Evolutionary conservation across 2,797 vertebrate species (phyloP), one percentile per base, ranked within the genome.

Genomic region (Coranthus polyacanthus): DNA sequence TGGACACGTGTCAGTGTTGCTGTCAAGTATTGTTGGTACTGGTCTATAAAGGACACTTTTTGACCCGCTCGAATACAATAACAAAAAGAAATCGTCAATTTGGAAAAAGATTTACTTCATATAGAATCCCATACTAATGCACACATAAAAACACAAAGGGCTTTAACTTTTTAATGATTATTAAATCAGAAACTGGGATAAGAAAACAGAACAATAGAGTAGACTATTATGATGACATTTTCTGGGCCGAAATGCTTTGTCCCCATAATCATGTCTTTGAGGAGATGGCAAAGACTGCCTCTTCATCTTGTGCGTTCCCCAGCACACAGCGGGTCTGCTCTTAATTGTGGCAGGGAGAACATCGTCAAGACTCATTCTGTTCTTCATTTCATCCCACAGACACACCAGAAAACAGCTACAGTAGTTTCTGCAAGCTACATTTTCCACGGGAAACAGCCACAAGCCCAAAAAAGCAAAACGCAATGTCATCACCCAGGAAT

Each of bases 401-500:
- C 85, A 84, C 76, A 90, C 84, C 77, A 84, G 83, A 88, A 88
- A 84, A 87, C 84, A 71, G 85, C 83, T 82, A 86, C 77, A 88
- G 89, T 88, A 89, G 85, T 91, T 91, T 92, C 81, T 85, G 72
- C 81, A 72, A 86, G 79, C 68, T 90, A 68, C 80, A 87, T 89
- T 92, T 92, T 93, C 91, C 90, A 86, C 75, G 68, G 84, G 82
- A 89, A 88, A 84, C 75, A 66, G 90, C 91, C 91, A 75, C 92
- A 94, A 89, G 80, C 81, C 72, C 75, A 79, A 85, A 88, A 84
- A 82, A 73, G 80, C 86, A 88, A 85, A 78, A 86, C 50, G 47
- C 74, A 73, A 86, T 87, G 89, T 93, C 92, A 92, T 89, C 89
- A 88, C 84, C 76, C 84, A 83, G 89, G 88, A 92, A 93, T 92